These are phyloP conservation scores for Dastarcus helophoroides DNA, from an alignment of 2,888 invertebrate genomes.

Conservation along the genomic window DNA sequence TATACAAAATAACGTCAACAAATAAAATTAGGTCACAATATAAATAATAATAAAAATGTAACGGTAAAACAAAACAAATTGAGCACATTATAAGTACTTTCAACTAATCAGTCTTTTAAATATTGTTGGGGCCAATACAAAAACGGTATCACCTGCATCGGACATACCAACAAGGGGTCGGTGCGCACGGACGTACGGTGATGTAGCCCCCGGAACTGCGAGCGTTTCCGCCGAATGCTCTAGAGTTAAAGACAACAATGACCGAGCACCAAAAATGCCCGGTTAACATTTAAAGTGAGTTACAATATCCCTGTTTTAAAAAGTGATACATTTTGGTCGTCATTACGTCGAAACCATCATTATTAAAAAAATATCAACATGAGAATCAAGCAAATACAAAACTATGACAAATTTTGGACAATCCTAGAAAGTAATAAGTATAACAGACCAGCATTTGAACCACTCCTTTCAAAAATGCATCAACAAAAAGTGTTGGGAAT, in stretches of 20 bases:
- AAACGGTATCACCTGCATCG: too few relatives aligned
- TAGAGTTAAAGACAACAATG: constrained; percentile 37
- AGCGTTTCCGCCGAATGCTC: too few relatives aligned
- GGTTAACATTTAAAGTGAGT: constrained; percentile 33
- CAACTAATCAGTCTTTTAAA: too few relatives aligned
- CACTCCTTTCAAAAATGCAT: constrained; percentile 37
- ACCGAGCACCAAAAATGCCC: constrained; percentile 34
- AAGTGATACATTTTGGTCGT: constrained; percentile 35
- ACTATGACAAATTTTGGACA: constrained; percentile 27
- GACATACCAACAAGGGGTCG: too few relatives aligned
- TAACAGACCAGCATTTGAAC: constrained; percentile 33
- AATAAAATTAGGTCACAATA: too few relatives aligned
- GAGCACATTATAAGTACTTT: too few relatives aligned
- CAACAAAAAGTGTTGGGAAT: constrained; percentile 38
- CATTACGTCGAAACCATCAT: constrained; percentile 27
- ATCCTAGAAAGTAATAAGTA: constrained; percentile 23
- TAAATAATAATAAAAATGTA: too few relatives aligned
- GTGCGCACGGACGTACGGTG: too few relatives aligned
- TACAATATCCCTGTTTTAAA: constrained; percentile 24
- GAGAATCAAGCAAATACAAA: constrained; percentile 25
- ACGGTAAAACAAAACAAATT: too few relatives aligned
- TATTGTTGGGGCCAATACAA: too few relatives aligned
- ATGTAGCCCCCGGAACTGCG: too few relatives aligned
- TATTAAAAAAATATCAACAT: constrained; percentile 37
- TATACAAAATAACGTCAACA: too few relatives aligned